Conservation (phyloP, 2,888 invertebrate species). For the Trichacis sp. region DNA sequence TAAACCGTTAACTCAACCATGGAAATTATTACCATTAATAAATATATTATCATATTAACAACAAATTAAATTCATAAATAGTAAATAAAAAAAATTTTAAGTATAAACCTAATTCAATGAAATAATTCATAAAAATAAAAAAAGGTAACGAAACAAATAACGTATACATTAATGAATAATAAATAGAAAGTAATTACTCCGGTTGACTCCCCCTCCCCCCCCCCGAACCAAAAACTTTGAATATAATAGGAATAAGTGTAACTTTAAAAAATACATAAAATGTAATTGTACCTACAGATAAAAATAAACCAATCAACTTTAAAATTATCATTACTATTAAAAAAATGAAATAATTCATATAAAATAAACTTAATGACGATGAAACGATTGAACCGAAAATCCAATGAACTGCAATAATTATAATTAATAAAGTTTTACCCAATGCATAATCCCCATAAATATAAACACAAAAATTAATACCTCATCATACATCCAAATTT, state of each 20-base stretch:
- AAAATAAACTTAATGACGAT: slow-evolving; percentile 59
- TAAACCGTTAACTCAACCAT: slow-evolving; percentile 80
- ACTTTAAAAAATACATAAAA: slow-evolving; percentile 82
- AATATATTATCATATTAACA: slow-evolving; percentile 68
- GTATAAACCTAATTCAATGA: slow-evolving; percentile 59
- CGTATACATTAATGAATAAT: slow-evolving; percentile 80
- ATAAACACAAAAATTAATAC: slow-evolving; percentile 9
- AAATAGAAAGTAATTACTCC: slow-evolving; percentile 76
- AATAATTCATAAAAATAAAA: slow-evolving; percentile 66
- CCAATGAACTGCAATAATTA: slow-evolving; percentile 71
- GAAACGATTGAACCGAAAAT: slow-evolving; percentile 75
- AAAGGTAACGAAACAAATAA: slow-evolving; percentile 77
- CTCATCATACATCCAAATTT: no score
- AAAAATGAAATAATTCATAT: slow-evolving; percentile 8
- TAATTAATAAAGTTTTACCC: slow-evolving; percentile 25
- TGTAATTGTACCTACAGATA: slow-evolving; percentile 72
- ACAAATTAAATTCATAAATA: slow-evolving; percentile 66
- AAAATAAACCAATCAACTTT: slow-evolving; percentile 74
- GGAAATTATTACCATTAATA: slow-evolving; percentile 73
- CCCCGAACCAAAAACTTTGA: slow-evolving; percentile 79
- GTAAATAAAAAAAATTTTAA: slow-evolving; percentile 71
- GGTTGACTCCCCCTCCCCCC: slow-evolving; percentile 78
- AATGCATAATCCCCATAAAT: slow-evolving; percentile 19
- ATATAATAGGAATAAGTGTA: slow-evolving; percentile 76
- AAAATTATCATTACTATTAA: slow-evolving; percentile 71